A percentile compares a stretch with the other conserved stretches of the same genome.
Evolutionary conservation across 2,888 invertebrate species (phyloP).

Genomic region (Morpho achilles): DNA sequence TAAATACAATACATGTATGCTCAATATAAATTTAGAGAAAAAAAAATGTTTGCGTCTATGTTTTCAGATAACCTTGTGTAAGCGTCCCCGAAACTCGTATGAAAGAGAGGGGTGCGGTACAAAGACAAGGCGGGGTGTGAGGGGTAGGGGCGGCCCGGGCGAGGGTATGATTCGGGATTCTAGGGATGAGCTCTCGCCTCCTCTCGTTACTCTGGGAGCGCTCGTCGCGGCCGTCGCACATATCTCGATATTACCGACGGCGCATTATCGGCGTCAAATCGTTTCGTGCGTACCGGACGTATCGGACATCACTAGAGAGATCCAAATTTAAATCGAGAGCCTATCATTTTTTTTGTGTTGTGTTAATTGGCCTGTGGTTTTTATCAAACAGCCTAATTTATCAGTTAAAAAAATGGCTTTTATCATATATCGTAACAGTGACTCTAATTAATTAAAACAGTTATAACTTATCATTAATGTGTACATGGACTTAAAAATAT

Average conservation of each 20-base stretch:
- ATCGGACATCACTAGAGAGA: slow-evolving; percentile 16
- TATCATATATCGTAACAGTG: slow-evolving; percentile 1
- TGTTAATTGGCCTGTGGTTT: slow-evolving; percentile 1
- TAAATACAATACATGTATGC: background rate
- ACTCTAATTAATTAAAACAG: background rate
- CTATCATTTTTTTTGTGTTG: slow-evolving; percentile 7
- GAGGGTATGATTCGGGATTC: slow-evolving; percentile 77
- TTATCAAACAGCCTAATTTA: too few species aligned
- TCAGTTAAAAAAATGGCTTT: background rate
- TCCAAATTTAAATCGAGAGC: slow-evolving; percentile 18
- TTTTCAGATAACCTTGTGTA: slow-evolving; percentile 53
- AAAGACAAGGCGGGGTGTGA: slow-evolving; percentile 62
- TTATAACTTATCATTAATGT: slow-evolving; percentile 21
- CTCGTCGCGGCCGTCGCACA: slow-evolving; percentile 69
- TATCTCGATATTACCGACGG: slow-evolving; percentile 39
- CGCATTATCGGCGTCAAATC: slow-evolving; percentile 33
- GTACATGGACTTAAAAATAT: slow-evolving; percentile 26
- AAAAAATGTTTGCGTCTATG: slow-evolving; percentile 11
- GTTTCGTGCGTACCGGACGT: slow-evolving; percentile 18
- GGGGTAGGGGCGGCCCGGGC: slow-evolving; percentile 62
- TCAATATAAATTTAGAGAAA: slow-evolving; percentile 1
- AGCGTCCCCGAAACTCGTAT: slow-evolving; percentile 52
- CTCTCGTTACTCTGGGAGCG: slow-evolving; percentile 72
- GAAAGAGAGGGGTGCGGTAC: slow-evolving; percentile 71
- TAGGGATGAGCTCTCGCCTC: slow-evolving; percentile 80